phyloP scores from a whole-genome alignment of 2,888 invertebrate species.

The Leptopterna dolabrata region DNA sequence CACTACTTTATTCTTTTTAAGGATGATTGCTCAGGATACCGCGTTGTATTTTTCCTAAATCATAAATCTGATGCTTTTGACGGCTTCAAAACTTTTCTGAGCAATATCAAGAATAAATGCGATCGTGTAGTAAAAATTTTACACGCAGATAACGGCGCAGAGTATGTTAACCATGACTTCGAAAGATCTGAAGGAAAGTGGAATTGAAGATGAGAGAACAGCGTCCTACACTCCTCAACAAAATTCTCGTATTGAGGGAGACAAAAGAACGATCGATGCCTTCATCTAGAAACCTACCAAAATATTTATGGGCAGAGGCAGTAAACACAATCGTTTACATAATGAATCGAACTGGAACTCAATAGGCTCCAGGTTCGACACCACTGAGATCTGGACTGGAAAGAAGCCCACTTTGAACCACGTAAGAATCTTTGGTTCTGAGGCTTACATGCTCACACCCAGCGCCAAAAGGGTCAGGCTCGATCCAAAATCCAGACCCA shows the following conservation, averaged over 20 bases:
- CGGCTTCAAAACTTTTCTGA: slow-evolving; percentile 58
- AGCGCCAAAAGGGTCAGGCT: slow-evolving; percentile 37
- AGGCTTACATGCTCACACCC: slow-evolving; percentile 23
- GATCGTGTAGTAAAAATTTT: slow-evolving; percentile 61
- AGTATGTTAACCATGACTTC: slow-evolving; percentile 62
- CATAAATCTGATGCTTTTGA: slow-evolving; percentile 62
- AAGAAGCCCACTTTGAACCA: too few species aligned
- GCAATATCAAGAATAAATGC: slow-evolving; percentile 60
- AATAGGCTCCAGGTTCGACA: too few species aligned
- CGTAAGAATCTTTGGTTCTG: slow-evolving; percentile 35
- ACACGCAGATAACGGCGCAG: too few species aligned
- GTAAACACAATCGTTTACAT: too few species aligned
- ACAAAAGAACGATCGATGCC: slow-evolving; percentile 5
- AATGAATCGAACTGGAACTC: too few species aligned
- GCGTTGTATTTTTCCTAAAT: slow-evolving; percentile 60
- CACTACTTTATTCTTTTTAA: slow-evolving; percentile 62
- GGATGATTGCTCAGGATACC: slow-evolving; percentile 63
- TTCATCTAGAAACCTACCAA: slow-evolving; percentile 58
- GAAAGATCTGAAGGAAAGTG: slow-evolving; percentile 60
- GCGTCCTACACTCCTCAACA: too few species aligned
- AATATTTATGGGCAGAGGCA: too few species aligned
- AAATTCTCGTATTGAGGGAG: too few species aligned
- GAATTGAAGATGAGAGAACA: slow-evolving; percentile 59
- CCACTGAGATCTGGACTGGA: too few species aligned
- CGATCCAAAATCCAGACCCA: slow-evolving; percentile 6